A percentile compares a stretch with the other conserved stretches of the same genome.
phyloP scores from a whole-genome alignment of 2,888 invertebrate genomes.

The Phorcus lineatus region DNA sequence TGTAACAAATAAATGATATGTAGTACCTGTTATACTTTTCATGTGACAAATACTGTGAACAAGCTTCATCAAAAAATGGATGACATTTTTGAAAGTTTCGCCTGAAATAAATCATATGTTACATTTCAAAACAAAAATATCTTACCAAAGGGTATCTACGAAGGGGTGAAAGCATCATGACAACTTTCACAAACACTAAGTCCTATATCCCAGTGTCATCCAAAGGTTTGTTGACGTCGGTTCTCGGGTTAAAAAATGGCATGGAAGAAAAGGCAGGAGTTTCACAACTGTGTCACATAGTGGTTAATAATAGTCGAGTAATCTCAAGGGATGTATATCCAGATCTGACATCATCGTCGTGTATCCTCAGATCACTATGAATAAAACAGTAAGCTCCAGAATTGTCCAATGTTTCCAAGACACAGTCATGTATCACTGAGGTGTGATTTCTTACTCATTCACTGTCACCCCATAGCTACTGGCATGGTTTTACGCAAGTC shows the following conservation, averaged over 20 bases:
- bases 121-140: too few species aligned
- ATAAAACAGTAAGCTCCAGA: background rate
- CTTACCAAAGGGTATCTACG: too few species aligned
- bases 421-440: background rate
- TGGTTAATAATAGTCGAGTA: background rate
- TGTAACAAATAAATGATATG: too few species aligned
- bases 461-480: background rate
- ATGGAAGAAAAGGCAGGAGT: background rate
- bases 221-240: background rate
- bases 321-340: background rate
- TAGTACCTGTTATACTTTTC: too few species aligned
- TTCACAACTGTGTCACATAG: background rate
- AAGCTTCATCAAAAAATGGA: too few species aligned
- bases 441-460: background rate
- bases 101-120: too few species aligned
- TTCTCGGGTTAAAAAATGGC: too few species aligned
- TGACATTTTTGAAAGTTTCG: too few species aligned
- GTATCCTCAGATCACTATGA: too few species aligned
- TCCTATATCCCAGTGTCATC: background rate
- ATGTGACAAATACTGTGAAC: too few species aligned
- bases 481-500: background rate
- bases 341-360: background rate
- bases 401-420: background rate
- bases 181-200: background rate
- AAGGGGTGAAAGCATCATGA: background rate